Conservation (phyloP, 2,888 invertebrate genomes). For the Lycaena phlaeas region DNA sequence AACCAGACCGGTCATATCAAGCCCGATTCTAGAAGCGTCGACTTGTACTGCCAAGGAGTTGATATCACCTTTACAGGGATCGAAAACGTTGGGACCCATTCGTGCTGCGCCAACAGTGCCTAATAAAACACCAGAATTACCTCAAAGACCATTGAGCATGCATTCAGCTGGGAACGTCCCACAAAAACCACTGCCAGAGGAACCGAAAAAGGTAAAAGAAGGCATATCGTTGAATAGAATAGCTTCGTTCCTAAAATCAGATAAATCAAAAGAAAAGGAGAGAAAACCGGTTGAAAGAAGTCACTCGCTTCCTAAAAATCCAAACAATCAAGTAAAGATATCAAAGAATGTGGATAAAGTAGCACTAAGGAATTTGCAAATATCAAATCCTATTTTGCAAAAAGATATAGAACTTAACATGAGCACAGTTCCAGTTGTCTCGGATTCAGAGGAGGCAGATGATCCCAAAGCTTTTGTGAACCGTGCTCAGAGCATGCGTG, state of each 20-base stretch:
- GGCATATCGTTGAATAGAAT: constrained; percentile 79
- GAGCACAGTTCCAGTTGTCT: constrained; percentile 74
- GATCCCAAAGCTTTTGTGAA: constrained; percentile 76
- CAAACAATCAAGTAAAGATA: constrained; percentile 73
- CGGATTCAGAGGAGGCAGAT: constrained; percentile 64
- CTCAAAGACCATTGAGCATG: constrained; percentile 68
- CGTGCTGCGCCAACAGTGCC: constrained; percentile 75
- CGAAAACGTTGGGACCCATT: constrained; percentile 73
- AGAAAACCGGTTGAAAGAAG: constrained; percentile 64
- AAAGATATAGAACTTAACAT: constrained; percentile 75
- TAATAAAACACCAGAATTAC: constrained; percentile 40
- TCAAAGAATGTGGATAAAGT: constrained; percentile 80
- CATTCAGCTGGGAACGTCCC: constrained; percentile 44
- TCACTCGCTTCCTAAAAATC: constrained; percentile 74
- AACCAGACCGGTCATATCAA: constrained; percentile 84
- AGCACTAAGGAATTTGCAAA: constrained; percentile 81
- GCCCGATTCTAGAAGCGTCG: constrained; percentile 85
- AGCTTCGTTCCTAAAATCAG: constrained; percentile 81
- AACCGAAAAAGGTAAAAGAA: constrained; percentile 72
- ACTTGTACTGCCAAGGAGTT: constrained; percentile 85
- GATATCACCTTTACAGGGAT: constrained; percentile 75
- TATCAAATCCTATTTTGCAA: constrained; percentile 87
- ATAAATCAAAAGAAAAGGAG: constrained; percentile 65
- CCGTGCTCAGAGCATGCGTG: constrained; percentile 88
- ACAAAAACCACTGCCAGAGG: constrained; percentile 60